Conservation (phyloP, 2,888 invertebrate genomes). For the Amorpha juglandis region DNA sequence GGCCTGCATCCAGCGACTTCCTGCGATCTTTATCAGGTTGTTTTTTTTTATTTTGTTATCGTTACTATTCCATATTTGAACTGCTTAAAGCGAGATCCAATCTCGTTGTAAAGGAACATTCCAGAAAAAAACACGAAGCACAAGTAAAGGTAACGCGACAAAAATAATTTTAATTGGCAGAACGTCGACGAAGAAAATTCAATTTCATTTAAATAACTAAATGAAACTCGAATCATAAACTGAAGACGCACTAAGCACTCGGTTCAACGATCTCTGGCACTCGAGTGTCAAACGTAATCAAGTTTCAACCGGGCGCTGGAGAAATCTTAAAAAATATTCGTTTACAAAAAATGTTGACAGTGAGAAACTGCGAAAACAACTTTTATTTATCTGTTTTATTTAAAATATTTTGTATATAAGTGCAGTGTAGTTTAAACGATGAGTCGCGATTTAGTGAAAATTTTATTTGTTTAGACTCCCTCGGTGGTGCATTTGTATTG, state of each 20-base stretch:
- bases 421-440: background rate
- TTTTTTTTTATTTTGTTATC: too few species aligned
- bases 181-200: conserved; percentile 22
- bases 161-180: conserved; percentile 19
- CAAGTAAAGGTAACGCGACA: background rate
- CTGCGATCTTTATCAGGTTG: too few species aligned
- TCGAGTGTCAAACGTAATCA: conserved; percentile 11
- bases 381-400: background rate
- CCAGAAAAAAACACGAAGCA: background rate
- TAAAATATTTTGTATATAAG: background rate
- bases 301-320: background rate
- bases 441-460: background rate
- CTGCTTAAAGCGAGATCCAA: background rate
- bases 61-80: too few species aligned
- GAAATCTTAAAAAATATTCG: conserved; percentile 5
- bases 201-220: conserved; percentile 34
- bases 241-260: conserved; percentile 22
- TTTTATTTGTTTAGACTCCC: too few species aligned
- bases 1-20: too few species aligned
- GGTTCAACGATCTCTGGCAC: conserved; percentile 2
- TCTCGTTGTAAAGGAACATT: background rate
- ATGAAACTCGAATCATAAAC: conserved; percentile 30
- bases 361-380: background rate
- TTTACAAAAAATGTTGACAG: conserved; percentile 3
- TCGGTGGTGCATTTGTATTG: too few species aligned